Conservation (phyloP, 2,113 vertebrate species). For the Protomyctophum bolini region DNA sequence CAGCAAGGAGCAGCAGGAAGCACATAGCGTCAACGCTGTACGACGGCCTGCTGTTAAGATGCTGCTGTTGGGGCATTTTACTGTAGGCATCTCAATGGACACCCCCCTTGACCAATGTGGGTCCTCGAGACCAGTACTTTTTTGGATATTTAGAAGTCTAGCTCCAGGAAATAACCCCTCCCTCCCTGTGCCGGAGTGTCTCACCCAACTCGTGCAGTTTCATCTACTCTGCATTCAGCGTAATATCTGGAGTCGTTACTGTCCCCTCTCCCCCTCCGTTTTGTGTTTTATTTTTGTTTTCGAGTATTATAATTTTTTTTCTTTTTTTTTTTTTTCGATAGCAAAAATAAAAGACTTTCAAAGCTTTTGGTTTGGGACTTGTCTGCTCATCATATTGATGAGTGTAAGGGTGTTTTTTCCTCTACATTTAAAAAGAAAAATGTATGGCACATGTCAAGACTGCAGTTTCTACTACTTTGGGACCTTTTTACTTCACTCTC, state of each 20-base stretch:
- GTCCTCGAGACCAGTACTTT: conserved; percentile 81
- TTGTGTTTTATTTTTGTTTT: conserved; percentile 80
- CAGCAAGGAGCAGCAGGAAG: conserved; percentile 80
- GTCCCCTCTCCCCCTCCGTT: conserved; percentile 66
- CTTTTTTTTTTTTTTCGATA: conserved; percentile 72
- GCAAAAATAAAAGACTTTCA: conserved; percentile 89
- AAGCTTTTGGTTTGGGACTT: conserved; percentile 91
- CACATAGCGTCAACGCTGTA: conserved; percentile 87
- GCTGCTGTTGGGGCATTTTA: conserved; percentile 74
- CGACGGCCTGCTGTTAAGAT: conserved; percentile 81
- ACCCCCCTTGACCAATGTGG: conserved; percentile 78
- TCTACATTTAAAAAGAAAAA: conserved; percentile 79
- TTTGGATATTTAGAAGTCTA: conserved; percentile 81
- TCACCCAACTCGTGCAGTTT: conserved; percentile 82
- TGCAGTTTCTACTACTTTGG: conserved; percentile 87
- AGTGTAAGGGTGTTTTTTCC: conserved; percentile 82
- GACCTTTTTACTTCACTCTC: conserved; percentile 83
- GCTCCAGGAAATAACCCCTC: conserved; percentile 80
- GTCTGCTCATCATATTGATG: conserved; percentile 99
- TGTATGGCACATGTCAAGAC: conserved; percentile 89
- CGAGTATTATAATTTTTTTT: conserved; percentile 64
- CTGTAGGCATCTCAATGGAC: conserved; percentile 83
- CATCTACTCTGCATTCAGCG: conserved; percentile 79
- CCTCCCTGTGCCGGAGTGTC: conserved; percentile 77
- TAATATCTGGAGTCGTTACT: conserved; percentile 80